Evolutionary conservation across 1,140 invertebrate species (phyloP).

Genomic region (Plutomurus gul): DNA sequence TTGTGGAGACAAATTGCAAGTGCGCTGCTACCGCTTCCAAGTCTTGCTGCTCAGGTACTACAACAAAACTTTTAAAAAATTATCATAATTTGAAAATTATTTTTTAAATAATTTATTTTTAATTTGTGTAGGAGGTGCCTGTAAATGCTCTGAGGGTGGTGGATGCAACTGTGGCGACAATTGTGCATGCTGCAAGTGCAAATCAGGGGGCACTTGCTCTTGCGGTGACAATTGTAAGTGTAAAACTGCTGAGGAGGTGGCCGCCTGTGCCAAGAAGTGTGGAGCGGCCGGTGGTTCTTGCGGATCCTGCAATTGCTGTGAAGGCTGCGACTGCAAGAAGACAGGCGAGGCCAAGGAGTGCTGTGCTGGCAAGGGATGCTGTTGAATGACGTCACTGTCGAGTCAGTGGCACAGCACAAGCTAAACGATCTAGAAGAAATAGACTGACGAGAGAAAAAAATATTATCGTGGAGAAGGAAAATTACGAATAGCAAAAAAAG

Average conservation of each 20-base stretch:
- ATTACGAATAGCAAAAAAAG: background rate
- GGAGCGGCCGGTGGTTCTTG: no score
- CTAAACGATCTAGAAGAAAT: background rate
- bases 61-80: background rate
- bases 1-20: background rate
- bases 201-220: conserved; percentile 5
- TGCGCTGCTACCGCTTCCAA: background rate
- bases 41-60: background rate
- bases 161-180: conserved; percentile 21
- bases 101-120: background rate
- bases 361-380: background rate
- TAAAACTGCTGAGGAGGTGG: background rate
- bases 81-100: background rate
- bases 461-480: background rate
- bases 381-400: background rate
- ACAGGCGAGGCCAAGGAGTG: background rate
- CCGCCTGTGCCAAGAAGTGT: background rate
- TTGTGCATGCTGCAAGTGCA: conserved; percentile 33
- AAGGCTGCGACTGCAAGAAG: background rate
- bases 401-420: no score
- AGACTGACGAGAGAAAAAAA: background rate
- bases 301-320: background rate
- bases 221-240: conserved; percentile 38
- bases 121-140: background rate
- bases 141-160: background rate